Conservation (phyloP, 2,888 invertebrate genomes). For the Anodontia alba region DNA sequence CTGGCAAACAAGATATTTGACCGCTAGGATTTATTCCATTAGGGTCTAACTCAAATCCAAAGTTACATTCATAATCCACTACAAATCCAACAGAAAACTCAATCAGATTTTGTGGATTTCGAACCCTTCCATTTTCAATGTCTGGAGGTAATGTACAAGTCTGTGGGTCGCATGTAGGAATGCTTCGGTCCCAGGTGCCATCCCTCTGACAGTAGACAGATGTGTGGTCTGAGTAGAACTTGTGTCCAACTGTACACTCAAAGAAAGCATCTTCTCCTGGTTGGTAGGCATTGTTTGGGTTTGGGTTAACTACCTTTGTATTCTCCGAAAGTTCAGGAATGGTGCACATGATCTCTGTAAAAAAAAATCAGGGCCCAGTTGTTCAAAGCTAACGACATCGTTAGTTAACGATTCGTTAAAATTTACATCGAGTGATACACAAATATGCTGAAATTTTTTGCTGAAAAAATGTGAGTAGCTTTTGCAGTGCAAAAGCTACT, state of each 20-base stretch:
- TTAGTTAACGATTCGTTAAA: too few relatives aligned
- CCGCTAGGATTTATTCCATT: constrained; percentile 56
- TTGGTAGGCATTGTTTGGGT: constrained; percentile 49
- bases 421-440: too few relatives aligned
- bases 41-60: constrained; percentile 63
- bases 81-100: constrained; percentile 72
- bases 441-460: too few relatives aligned
- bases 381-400: too few relatives aligned
- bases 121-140: constrained; percentile 76
- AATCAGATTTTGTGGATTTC: constrained; percentile 4
- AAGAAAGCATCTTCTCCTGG: constrained; percentile 65
- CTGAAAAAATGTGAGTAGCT: too few relatives aligned
- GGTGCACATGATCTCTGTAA: constrained; percentile 74
- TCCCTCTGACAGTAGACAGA: constrained; percentile 73
- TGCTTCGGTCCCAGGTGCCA: constrained; percentile 76
- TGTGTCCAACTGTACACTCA: constrained; percentile 69
- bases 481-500: too few relatives aligned
- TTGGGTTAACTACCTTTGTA: constrained; percentile 56
- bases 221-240: constrained; percentile 67
- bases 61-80: constrained; percentile 69
- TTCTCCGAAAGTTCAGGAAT: constrained; percentile 73
- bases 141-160: constrained; percentile 71
- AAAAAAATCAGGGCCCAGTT: not conserved
- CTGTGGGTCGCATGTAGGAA: constrained; percentile 77
- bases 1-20: constrained; percentile 72